phyloP scores from a whole-genome alignment of 2,797 vertebrate species.

The Acrocephalus scirpaceus region DNA sequence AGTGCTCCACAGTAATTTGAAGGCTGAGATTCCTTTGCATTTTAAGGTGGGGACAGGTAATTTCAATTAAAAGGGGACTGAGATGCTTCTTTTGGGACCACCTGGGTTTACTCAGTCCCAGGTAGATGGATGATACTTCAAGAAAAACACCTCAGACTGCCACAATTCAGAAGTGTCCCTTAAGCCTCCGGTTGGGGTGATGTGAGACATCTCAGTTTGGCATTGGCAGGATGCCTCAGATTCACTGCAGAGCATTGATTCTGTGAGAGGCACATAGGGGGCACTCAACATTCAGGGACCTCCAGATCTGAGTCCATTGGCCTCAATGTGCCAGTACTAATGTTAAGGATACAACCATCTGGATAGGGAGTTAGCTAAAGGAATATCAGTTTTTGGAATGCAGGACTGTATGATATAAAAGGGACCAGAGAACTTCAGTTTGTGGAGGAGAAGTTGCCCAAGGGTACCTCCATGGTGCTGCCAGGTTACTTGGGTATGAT shows the following conservation, averaged over 20 bases:
- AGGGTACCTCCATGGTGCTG: not conserved
- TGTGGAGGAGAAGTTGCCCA: not conserved
- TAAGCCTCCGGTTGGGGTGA: not conserved
- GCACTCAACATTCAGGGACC: rapidly evolving
- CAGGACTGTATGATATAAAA: not conserved
- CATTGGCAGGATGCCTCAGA: not conserved
- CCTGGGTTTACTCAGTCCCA: not conserved
- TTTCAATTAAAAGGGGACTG: not conserved
- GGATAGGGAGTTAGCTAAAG: not conserved
- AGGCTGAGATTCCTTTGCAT: not conserved
- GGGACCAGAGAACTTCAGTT: not conserved
- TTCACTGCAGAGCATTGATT: not conserved
- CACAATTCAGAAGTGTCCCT: not conserved
- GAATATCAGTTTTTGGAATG: not conserved
- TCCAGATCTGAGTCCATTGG: not conserved
- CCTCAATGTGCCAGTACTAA: not conserved
- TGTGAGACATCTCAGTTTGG: not conserved
- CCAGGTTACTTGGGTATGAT: not conserved
- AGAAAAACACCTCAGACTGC: not conserved
- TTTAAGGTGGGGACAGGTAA: not conserved
- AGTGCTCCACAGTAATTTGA: not conserved
- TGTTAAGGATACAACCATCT: not conserved
- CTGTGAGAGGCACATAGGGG: not conserved
- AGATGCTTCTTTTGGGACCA: not conserved
- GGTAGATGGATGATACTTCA: not conserved